These are phyloP conservation scores for Sebastes hubbsi DNA, from an alignment of 2,797 vertebrate species.

Conservation along the genomic window DNA sequence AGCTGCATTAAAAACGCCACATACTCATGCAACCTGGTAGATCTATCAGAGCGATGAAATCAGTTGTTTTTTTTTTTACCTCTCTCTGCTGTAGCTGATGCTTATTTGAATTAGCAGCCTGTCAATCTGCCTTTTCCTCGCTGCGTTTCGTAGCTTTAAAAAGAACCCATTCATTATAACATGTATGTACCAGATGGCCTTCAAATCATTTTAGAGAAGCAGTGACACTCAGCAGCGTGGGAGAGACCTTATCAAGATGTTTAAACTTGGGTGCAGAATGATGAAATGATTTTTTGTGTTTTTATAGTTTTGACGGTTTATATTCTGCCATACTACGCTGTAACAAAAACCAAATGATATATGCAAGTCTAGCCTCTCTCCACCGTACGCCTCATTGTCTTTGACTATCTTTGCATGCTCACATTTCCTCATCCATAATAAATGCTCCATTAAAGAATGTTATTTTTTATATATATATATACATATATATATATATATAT, in stretches of 20 bases:
- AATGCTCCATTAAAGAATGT: slow-evolving; percentile 58
- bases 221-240: slow-evolving; percentile 1
- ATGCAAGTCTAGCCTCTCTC: slow-evolving; percentile 49
- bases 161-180: slow-evolving; percentile 16
- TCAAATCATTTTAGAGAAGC: slow-evolving; percentile 34
- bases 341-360: slow-evolving; percentile 65
- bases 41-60: not conserved
- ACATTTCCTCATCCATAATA: slow-evolving; percentile 44
- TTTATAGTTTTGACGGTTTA: slow-evolving; percentile 34
- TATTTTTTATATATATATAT: slow-evolving; percentile 33
- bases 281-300: slow-evolving; percentile 29
- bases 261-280: slow-evolving; percentile 3
- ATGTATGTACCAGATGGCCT: slow-evolving; percentile 39
- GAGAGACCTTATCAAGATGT: slow-evolving; percentile 23
- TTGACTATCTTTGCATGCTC: slow-evolving; percentile 70
- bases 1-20: slow-evolving; percentile 7
- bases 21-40: not conserved
- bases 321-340: slow-evolving; percentile 60
- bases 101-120: slow-evolving; percentile 30
- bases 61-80: not conserved
- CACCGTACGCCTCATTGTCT: slow-evolving; percentile 33
- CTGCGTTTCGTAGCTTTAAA: slow-evolving; percentile 54
- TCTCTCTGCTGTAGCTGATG: slow-evolving; percentile 29
- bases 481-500: not conserved
- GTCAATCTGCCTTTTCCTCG: slow-evolving; percentile 25